Base-by-base conservation (phyloP, 2,113 vertebrate genomes). In the Chascanopsetta lugubris region DNA sequence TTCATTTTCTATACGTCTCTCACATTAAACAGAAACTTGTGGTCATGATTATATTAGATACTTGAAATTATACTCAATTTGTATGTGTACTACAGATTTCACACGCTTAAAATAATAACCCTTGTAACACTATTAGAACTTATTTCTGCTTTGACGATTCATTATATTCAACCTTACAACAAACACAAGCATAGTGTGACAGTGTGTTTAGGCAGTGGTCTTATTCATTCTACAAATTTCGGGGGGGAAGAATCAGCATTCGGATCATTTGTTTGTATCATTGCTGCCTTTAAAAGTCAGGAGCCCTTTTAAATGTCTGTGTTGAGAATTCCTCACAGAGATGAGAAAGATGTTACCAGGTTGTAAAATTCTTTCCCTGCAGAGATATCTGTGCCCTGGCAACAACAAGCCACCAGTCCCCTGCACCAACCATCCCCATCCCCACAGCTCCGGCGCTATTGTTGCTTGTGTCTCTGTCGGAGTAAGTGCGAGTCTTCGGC, bases 311-410 rank as follows among this genome's bases (percentile, higher is more conserved):
- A 87, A 91, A 89, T 68, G 80, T 61, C 75, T 61, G 77, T 71
- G 80, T 65, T 56, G 70, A 70, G 87, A 71, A 90, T 91, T 91
- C 89, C 87, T 84, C 88, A 90, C 74, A 15, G 8, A 53, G 45
- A 68, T 36, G 88, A 82, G 80, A 89, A 93, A 91, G 79, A 83
- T 92, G 59, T 67, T 82, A 89, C 85, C 72, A 49, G 80, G 80
- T 82, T 88, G 89, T 88, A 85, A 91, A 84, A 91, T 88, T 90
- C 89, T 85, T 80, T 42, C 74, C 63, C 56, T 55, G 61, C 80
- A 75, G 79, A 82, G 77, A 72, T 63, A 72, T 77, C 72, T 56
- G 67, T 59, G 73, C 71, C 65, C 27, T 51, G 38, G 63, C 79
- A 69, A 80, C 61, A 60, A 48, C 55, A 72, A 32, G 46, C 76